phyloP scores from a whole-genome alignment of 2,113 vertebrate genomes.

The Spheniscus mendiculus region DNA sequence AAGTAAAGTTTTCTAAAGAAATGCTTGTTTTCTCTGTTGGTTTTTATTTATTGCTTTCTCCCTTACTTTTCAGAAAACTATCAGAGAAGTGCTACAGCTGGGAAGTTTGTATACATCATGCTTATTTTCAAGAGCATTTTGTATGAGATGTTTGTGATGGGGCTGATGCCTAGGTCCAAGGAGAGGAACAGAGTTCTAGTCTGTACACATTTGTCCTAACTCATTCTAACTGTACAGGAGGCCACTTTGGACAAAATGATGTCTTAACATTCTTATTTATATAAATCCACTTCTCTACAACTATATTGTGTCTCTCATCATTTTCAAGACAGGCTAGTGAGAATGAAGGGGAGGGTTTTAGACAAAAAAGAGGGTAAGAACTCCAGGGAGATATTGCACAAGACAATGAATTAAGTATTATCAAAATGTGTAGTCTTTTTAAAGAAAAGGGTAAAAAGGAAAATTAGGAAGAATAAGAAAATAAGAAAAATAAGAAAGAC shows the following conservation, averaged over 20 bases:
- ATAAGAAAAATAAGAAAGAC: not conserved
- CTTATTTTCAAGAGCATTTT: conserved; percentile 35
- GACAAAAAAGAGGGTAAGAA: not conserved
- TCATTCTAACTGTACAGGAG: not conserved
- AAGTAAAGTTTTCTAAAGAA: not conserved
- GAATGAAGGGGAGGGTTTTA: not conserved
- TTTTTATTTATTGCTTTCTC: not conserved
- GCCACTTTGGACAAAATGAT: not conserved
- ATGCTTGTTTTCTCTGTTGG: not conserved
- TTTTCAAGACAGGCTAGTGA: not conserved
- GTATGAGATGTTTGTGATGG: not conserved
- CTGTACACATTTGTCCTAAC: not conserved
- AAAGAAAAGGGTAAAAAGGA: not conserved
- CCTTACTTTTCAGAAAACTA: not conserved
- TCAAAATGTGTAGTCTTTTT: not conserved
- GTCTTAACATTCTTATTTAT: not conserved
- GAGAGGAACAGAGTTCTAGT: not conserved
- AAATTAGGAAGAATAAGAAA: not conserved
- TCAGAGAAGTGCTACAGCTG: not conserved
- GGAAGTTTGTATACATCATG: not conserved
- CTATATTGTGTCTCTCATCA: not conserved
- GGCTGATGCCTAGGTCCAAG: not conserved
- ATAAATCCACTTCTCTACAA: not conserved
- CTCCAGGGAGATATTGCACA: too few species aligned
- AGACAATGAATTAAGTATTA: not conserved